Conservation (phyloP, 2,888 invertebrate species). For the Amitus sp. region DNA sequence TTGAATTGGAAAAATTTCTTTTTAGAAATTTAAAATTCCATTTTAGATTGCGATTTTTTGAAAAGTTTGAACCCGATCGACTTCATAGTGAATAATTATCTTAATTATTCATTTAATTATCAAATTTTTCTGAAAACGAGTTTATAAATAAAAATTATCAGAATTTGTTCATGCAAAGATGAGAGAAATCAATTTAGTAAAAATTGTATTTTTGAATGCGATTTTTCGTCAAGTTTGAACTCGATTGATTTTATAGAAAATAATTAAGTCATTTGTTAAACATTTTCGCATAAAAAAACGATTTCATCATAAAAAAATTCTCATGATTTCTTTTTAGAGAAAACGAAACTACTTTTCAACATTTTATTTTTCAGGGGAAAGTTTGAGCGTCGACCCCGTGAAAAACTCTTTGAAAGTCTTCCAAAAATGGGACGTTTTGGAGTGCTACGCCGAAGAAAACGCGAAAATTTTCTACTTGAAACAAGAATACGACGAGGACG, state of each 20-base stretch:
- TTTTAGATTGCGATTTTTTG: no score
- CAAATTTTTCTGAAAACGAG: not conserved
- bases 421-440: conserved; percentile 83
- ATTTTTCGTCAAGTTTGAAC: no score
- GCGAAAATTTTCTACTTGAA: conserved; percentile 57
- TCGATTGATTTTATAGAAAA: not conserved
- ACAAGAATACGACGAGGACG: conserved; percentile 55
- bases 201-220: not conserved
- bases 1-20: no score
- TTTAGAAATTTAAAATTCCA: not conserved
- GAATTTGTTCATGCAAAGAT: not conserved
- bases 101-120: not conserved
- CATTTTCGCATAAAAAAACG: not conserved
- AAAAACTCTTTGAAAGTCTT: conserved; percentile 85
- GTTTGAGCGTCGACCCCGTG: conserved; percentile 86
- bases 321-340: conserved; percentile 10
- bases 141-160: not conserved
- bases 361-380: conserved; percentile 76
- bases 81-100: not conserved
- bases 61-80: no score
- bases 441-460: conserved; percentile 65
- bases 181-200: no score
- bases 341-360: no score
- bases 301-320: conserved; percentile 20
- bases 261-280: not conserved